phyloP scores from a whole-genome alignment of 2,113 vertebrate species.

The Pelecanus crispus region DNA sequence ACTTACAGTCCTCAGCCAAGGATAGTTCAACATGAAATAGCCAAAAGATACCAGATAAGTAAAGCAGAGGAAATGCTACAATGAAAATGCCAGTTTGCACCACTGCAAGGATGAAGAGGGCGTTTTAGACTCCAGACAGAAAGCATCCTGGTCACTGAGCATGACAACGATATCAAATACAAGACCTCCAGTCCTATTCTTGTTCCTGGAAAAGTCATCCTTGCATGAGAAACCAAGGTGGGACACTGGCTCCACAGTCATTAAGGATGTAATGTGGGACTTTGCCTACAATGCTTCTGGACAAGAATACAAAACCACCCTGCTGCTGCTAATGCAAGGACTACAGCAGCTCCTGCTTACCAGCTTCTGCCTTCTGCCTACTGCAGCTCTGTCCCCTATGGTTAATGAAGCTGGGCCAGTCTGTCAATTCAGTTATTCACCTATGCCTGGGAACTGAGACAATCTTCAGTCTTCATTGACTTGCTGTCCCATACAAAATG shows the following conservation, averaged over 20 bases:
- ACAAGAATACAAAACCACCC: neutral
- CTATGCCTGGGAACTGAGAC: neutral
- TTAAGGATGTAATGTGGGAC: neutral
- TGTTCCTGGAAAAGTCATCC: neutral
- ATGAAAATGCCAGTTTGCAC: neutral
- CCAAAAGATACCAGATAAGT: neutral
- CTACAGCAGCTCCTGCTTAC: neutral
- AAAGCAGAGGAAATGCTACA: neutral
- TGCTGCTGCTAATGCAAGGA: neutral
- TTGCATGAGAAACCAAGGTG: neutral
- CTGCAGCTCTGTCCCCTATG: neutral
- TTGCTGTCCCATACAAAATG: neutral
- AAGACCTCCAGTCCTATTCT: neutral
- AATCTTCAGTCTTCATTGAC: neutral
- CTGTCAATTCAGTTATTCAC: neutral
- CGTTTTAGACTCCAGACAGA: neutral
- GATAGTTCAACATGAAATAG: neutral
- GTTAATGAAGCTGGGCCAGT: neutral
- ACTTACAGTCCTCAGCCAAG: neutral
- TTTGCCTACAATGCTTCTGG: neutral
- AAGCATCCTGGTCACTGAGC: neutral
- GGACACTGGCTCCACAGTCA: neutral
- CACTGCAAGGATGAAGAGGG: neutral
- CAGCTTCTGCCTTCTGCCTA: neutral
- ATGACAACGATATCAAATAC: neutral